Percentiles rank a stretch among this genome's conserved stretches.
Evolutionary conservation across 2,113 vertebrate species (phyloP).

Genomic region (Eurypyga helias): DNA sequence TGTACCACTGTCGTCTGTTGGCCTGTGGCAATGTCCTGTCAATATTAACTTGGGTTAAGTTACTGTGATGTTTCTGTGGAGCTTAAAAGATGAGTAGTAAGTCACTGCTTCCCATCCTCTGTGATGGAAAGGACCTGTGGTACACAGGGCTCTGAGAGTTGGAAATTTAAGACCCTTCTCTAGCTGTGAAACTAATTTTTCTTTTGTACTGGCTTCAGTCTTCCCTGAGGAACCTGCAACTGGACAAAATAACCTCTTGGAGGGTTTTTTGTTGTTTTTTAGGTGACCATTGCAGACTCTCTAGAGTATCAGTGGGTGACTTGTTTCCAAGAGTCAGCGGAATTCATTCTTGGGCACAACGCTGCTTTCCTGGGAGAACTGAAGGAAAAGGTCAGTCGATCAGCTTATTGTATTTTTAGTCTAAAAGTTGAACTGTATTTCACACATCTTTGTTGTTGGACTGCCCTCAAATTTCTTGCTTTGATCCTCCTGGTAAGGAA

Average conservation of each 20-base stretch:
- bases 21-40: not conserved
- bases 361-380: conserved; percentile 90
- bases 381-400: conserved; percentile 88
- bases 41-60: not conserved
- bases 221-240: not conserved
- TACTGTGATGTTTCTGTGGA: not conserved
- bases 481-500: not conserved
- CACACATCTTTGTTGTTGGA: not conserved
- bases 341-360: conserved; percentile 91
- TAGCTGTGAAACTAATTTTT: not conserved
- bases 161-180: not conserved
- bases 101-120: not conserved
- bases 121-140: not conserved
- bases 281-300: conserved; percentile 94
- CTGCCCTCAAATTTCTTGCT: not conserved
- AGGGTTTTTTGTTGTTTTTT: not conserved
- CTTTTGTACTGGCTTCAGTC: not conserved
- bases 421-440: not conserved
- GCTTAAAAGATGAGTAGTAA: not conserved
- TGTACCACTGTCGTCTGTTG: not conserved
- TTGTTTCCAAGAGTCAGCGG: conserved; percentile 94
- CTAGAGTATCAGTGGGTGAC: conserved; percentile 96
- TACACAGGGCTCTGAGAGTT: not conserved
- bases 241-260: not conserved
- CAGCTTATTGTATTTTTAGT: not conserved